These are phyloP conservation scores for Isaurus tuberculatus DNA, from an alignment of 92 coral and sea anemone species.

Conservation along the genomic window DNA sequence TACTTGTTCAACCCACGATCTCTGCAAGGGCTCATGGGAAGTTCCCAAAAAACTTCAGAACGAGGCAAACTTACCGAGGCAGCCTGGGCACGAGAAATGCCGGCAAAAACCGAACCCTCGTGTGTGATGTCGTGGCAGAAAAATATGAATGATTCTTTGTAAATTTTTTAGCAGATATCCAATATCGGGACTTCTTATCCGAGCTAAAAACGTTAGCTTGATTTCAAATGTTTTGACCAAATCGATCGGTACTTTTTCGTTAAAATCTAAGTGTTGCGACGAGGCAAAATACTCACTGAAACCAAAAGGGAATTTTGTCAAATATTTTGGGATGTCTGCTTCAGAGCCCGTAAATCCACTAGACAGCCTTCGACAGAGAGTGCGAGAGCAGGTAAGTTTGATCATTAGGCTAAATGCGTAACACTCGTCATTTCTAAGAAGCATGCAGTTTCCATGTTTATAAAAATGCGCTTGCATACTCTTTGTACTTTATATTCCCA, in stretches of 20 bases:
- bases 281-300: slow-evolving; percentile 3
- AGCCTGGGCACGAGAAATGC: slow-evolving; percentile 36
- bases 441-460: not conserved
- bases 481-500: not conserved
- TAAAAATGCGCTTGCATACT: not conserved
- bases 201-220: not conserved
- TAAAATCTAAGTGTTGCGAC: slow-evolving; percentile 16
- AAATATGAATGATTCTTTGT: slow-evolving; percentile 47
- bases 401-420: not conserved
- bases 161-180: slow-evolving; percentile 27
- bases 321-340: slow-evolving; percentile 39
- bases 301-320: slow-evolving; percentile 15
- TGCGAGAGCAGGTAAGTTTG: slow-evolving; percentile 43
- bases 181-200: slow-evolving; percentile 17
- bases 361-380: slow-evolving; percentile 35
- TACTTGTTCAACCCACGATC: not conserved
- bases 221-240: slow-evolving; percentile 3
- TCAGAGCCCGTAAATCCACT: slow-evolving; percentile 31
- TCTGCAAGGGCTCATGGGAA: slow-evolving; percentile 17
- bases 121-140: slow-evolving; percentile 46
- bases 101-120: slow-evolving; percentile 43
- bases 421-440: not conserved
- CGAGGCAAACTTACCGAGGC: slow-evolving; percentile 25
- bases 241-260: slow-evolving; percentile 2
- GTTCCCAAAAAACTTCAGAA: not conserved